A percentile compares a stretch with the other conserved stretches of the same genome.
Conservation (phyloP, 1,140 invertebrate species). For the Pseudoatta argentina region DNA sequence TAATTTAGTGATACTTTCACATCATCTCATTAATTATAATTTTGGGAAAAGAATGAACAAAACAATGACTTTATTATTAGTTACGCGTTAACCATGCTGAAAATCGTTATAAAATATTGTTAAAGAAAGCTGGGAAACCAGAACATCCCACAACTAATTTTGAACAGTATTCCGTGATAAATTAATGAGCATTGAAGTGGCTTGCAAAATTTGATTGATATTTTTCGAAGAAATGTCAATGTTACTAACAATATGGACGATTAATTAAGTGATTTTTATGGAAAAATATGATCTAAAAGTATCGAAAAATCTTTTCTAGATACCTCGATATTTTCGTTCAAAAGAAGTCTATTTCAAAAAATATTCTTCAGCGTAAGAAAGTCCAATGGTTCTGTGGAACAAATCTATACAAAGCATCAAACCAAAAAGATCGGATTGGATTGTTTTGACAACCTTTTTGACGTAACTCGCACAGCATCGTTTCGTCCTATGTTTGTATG, state of each 20-base stretch:
- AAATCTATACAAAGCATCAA: neutral
- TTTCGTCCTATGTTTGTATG: neutral
- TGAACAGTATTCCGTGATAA: constrained; percentile 2
- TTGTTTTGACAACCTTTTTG: neutral
- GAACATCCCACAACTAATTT: constrained; percentile 11
- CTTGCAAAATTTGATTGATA: constrained; percentile 30
- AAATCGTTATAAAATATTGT: constrained; percentile 33
- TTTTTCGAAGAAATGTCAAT: constrained; percentile 4
- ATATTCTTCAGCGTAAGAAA: neutral
- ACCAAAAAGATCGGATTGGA: neutral
- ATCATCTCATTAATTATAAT: constrained; percentile 34
- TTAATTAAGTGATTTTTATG: neutral
- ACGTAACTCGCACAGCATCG: neutral
- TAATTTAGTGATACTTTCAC: constrained; percentile 41
- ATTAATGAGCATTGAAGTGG: constrained; percentile 2
- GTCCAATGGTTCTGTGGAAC: neutral
- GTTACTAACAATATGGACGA: neutral
- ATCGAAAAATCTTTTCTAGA: neutral
- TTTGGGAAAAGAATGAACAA: constrained; percentile 8
- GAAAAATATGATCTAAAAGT: neutral
- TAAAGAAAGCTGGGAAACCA: neutral
- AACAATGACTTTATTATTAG: constrained; percentile 44
- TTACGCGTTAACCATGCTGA: constrained; percentile 29
- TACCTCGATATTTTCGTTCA: neutral
- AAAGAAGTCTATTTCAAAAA: neutral